phyloP scores from a whole-genome alignment of 2,888 invertebrate genomes.

The Cheilosia pagana region DNA sequence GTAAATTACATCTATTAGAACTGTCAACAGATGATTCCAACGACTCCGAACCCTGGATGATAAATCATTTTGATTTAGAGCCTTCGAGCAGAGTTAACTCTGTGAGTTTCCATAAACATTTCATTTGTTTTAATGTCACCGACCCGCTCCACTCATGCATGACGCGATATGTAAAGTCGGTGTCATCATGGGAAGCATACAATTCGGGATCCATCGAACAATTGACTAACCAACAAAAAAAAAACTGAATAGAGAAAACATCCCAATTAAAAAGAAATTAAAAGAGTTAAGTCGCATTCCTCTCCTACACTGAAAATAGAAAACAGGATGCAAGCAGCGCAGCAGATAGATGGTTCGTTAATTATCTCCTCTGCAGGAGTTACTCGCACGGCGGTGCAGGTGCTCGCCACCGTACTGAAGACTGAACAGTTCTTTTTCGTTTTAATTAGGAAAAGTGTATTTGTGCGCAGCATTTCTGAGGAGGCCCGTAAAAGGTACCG shows the following conservation, averaged over 20 bases:
- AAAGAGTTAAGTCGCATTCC: slow-evolving; percentile 60
- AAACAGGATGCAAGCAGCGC: slow-evolving; percentile 48
- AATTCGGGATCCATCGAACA: slow-evolving; percentile 34
- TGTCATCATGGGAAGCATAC: slow-evolving; percentile 20
- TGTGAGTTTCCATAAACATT: slow-evolving; percentile 46
- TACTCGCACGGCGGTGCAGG: slow-evolving; percentile 31
- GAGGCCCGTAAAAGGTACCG: slow-evolving; percentile 67
- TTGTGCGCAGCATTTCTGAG: slow-evolving; percentile 61
- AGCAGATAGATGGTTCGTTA: slow-evolving; percentile 40
- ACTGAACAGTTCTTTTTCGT: slow-evolving; percentile 53
- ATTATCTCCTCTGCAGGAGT: slow-evolving; percentile 60
- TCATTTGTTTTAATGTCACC: slow-evolving; percentile 62
- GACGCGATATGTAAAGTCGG: slow-evolving; percentile 30
- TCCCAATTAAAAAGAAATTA: slow-evolving; percentile 67
- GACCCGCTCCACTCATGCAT: slow-evolving; percentile 62
- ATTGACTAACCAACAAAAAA: slow-evolving; percentile 31
- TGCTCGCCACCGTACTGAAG: slow-evolving; percentile 26
- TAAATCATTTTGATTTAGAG: slow-evolving; percentile 73
- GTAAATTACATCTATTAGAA: slow-evolving; percentile 73
- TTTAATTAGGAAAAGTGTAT: slow-evolving; percentile 70
- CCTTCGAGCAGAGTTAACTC: slow-evolving; percentile 57
- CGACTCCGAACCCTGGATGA: slow-evolving; percentile 36
- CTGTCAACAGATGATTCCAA: slow-evolving; percentile 72
- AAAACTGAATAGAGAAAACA: neutral
- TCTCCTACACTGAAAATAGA: slow-evolving; percentile 34